These are phyloP conservation scores for Cydia amplana DNA, from an alignment of 1,140 invertebrate species.

Conservation along the genomic window DNA sequence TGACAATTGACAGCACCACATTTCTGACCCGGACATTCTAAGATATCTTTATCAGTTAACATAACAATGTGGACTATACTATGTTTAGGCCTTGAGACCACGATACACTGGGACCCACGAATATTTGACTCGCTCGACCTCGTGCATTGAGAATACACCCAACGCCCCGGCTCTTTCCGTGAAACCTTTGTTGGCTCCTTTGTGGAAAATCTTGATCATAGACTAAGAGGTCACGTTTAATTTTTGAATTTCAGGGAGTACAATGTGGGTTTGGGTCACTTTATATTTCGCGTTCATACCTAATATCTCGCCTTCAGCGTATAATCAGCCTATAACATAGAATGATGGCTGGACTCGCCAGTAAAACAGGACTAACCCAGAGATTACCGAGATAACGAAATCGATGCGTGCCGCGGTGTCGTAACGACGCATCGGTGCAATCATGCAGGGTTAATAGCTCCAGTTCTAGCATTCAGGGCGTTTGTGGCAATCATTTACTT, in stretches of 20 bases:
- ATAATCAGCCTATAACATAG: not conserved
- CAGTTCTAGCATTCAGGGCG: conserved; percentile 17
- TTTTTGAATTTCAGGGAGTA: not conserved
- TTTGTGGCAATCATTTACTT: not conserved
- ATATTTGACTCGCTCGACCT: too few species aligned
- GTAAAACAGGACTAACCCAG: conserved; percentile 4
- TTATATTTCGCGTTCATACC: too few species aligned
- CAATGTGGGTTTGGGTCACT: too few species aligned
- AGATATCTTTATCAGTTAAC: too few species aligned
- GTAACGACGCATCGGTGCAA: conserved; percentile 18
- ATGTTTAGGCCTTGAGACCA: too few species aligned
- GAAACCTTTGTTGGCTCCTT: conserved; percentile 12
- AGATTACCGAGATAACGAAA: conserved; percentile 31
- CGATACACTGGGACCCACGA: too few species aligned
- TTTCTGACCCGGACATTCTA: too few species aligned
- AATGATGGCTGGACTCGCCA: not conserved
- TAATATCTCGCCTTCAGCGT: not conserved
- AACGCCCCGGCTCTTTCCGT: conserved; percentile 2
- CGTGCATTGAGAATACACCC: not conserved
- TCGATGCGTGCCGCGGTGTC: conserved; percentile 21
- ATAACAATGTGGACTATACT: too few species aligned
- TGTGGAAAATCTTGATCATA: conserved; percentile 25
- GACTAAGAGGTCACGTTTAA: not conserved
- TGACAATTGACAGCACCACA: too few species aligned
- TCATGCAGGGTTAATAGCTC: conserved; percentile 20